Base-by-base conservation (phyloP, 2,797 vertebrate genomes). In the Sebastolobus alascanus region DNA sequence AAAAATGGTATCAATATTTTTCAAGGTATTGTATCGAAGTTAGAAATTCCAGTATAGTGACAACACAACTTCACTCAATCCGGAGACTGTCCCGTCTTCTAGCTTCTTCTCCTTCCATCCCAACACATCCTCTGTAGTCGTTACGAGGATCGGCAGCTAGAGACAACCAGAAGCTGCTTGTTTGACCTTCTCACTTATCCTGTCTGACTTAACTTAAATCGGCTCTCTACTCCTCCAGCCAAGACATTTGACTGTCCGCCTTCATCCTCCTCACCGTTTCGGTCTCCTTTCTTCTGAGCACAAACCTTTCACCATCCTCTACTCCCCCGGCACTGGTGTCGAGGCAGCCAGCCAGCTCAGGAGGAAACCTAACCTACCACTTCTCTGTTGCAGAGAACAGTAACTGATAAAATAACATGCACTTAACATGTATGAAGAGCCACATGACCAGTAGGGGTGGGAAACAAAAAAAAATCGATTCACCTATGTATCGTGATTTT, bases 91-190 rank as follows among this genome's bases (percentile, higher is more conserved):
- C 43, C 27, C 0, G 22, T 55, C 70, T 73, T 31, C 38, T 5
- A 33, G 8, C 71, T 37, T 67, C 64, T 52, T 64, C 50, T 69
- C 38, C 65, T 33, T 69, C 56, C 56, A 40, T 3, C 27, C 22
- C 6, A 11, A 75, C 67, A 75, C 67, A 12, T 33, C 59, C 55
- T 38, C n/a, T 58, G 20, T 25, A 40, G 25, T 56, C 37, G 27
- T 68, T 38, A 75, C 65, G 80, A 59, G 7, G 29, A 50, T 29
- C 8, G 40, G 43, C 68, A 60, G 75, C 72, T 33, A 18, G 18
- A 80, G 58, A 79, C 67, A 54, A 64, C 61, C 77, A 90, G 78
- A 77, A 79, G 68, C 60, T 76, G 72, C 65, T 68, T 14, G 63
- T 82, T 65, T 75, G 80, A 67, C 68, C 68, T 56, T 61, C 50